Base-by-base conservation (phyloP, 2,113 vertebrate species). In the Boleophthalmus pectinirostris region DNA sequence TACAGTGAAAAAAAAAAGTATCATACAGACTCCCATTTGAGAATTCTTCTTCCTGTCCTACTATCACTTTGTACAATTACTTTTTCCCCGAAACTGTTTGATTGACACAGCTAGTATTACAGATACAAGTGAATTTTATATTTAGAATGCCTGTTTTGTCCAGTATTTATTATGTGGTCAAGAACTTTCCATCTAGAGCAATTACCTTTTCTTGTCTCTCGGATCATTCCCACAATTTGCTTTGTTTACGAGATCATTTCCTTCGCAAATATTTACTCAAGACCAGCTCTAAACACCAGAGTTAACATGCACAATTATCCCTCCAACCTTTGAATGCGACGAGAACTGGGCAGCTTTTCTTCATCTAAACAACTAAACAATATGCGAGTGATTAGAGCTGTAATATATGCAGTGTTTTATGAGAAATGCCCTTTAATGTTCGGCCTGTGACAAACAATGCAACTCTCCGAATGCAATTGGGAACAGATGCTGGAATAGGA, bases 401-500 rank as follows among this genome's bases (percentile, higher is more conserved):
- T 75, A 75, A 82, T 75, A 74, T 54, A 78, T 63, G 58, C 75
- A 56, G 24, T 12, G 66, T 68, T 85, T 82, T 70, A 78, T 72
- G 72, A 56, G 45, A 69, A 79, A 54, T 72, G 72, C 54, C 70
- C 73, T 85, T 82, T 85, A 82, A 77, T 83, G 75, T 71, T 66
- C 25, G 56, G 20, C 2, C 74, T 25, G 77, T 74, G 79, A 82
- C 13, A 70, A 88, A 87, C 78, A 85, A 72, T 57, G 58, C 79
- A 71, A 68, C 80, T 86, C 56, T 82, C 72, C 66, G 84, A 82
- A 73, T 68, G 58, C 57, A 81, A 81, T 81, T 78, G 74, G 68
- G 72, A 78, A 69, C 85, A 91, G 80, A 91, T 72, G 86, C 80
- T 89, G 72, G 68, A 58, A 74, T 71, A 78, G 60, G 76, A 84